Base-by-base conservation (phyloP, 1,140 invertebrate species). In the Aphelinus atriplicis region DNA sequence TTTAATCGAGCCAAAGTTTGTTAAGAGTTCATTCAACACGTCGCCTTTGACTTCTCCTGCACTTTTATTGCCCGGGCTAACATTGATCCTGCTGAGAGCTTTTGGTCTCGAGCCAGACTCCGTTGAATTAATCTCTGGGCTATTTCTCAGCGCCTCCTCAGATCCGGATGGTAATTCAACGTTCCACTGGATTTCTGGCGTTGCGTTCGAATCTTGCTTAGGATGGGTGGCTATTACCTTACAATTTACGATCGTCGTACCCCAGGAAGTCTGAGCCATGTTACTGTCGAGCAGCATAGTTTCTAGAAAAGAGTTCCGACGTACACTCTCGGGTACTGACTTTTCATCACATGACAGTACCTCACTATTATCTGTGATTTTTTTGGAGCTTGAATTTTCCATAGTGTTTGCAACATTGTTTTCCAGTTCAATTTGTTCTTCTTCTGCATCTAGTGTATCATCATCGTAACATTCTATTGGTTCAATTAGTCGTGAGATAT, bases 1-100 rank as follows among this genome's bases (percentile, higher is more conserved):
- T 78, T 82, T 86, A 53, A 88, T 85, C 5, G 81, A 78, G 64
- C 64, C 75, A 53, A 88, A 88, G 75, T 85, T 87, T 47, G 69
- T 81, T 42, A 87, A 71, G 51, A 88, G 73, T 65, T 88, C 86
- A 60, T 83, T 85, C 43, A 88, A 58, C 56, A 88, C 77, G 42
- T 85, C 81, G 71, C 78, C 81, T 62, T 87, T 88, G 0, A 69
- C 80, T 9, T 86, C 81, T 3, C 77, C 68, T 2, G 67, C 72
- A 56, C 70, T 80, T 71, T 80, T 85, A 47, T 73, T 78, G 55
- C 7, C 45, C 9, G 9, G 1, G 7, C 0, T 56, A 7, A 4
- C 6, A 67, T 72, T 43, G 3, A 63, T 71, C 7, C 10, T 65
- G 2, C 1, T 42, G 3, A 4, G 42, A 43, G 43, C 48, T 64